Evolutionary conservation across 2,888 invertebrate genomes (phyloP).

Genomic region (Yponomeuta plumbellus): DNA sequence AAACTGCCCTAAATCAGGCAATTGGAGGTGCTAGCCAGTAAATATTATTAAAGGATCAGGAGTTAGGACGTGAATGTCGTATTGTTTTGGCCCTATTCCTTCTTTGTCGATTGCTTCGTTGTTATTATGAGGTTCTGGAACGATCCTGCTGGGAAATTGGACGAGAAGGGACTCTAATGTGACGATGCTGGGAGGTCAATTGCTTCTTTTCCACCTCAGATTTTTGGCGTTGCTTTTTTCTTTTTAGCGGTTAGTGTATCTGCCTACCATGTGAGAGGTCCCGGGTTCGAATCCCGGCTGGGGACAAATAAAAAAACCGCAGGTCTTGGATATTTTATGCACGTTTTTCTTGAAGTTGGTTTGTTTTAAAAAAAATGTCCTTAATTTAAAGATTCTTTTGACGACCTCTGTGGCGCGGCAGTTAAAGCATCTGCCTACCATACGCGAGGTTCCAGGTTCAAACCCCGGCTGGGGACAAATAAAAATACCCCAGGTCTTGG

Average conservation of each 20-base stretch:
- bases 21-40: slow-evolving; percentile 69
- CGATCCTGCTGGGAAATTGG: slow-evolving; percentile 7
- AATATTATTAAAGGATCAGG: slow-evolving; percentile 66
- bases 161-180: background rate
- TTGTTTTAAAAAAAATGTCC: no score
- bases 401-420: no score
- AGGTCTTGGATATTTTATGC: no score
- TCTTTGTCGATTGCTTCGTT: slow-evolving; percentile 6
- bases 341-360: no score
- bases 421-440: no score
- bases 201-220: background rate
- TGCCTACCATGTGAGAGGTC: no score
- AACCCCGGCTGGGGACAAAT: no score
- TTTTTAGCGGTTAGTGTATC: background rate
- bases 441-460: no score
- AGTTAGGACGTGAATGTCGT: slow-evolving; percentile 27
- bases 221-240: background rate
- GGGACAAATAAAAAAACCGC: no score
- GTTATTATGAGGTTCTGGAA: slow-evolving; percentile 10
- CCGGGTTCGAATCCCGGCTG: no score
- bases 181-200: background rate
- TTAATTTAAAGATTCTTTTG: no score
- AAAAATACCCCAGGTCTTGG: no score
- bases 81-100: slow-evolving; percentile 10
- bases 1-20: slow-evolving; percentile 73